These are phyloP conservation scores for Enhydra lutris DNA, from an alignment of 2,113 vertebrate genomes.

Conservation along the genomic window DNA sequence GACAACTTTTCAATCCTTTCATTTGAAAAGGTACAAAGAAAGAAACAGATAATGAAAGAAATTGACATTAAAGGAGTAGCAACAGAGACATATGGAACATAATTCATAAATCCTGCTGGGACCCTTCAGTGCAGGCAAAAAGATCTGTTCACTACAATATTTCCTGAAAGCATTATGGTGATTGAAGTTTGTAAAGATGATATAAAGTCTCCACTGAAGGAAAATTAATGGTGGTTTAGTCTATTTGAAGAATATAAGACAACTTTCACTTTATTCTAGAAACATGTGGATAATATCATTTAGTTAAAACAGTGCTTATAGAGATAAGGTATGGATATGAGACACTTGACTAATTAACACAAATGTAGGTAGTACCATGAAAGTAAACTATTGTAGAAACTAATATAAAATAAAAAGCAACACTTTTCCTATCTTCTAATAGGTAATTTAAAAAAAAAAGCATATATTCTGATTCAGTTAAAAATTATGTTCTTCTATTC, in stretches of 20 bases:
- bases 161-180: not conserved
- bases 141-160: fast-evolving
- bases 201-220: not conserved
- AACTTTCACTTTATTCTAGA: not conserved
- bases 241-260: not conserved
- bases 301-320: not conserved
- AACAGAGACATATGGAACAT: not conserved
- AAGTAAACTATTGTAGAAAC: not conserved
- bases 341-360: not conserved
- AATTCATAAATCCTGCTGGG: not conserved
- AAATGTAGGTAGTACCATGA: not conserved
- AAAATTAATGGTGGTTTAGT: not conserved
- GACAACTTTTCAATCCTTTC: not conserved
- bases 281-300: not conserved
- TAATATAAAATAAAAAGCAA: not conserved
- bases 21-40: not conserved
- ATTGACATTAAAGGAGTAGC: not conserved
- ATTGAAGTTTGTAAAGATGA: not conserved
- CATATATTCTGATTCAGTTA: not conserved
- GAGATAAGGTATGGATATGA: not conserved
- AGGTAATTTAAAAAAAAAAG: not conserved
- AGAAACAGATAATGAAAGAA: not conserved
- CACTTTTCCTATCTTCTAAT: not conserved
- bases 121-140: not conserved
- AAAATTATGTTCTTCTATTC: not conserved